phyloP scores from a whole-genome alignment of 1,140 invertebrate genomes.

The Colletes latitarsis region DNA sequence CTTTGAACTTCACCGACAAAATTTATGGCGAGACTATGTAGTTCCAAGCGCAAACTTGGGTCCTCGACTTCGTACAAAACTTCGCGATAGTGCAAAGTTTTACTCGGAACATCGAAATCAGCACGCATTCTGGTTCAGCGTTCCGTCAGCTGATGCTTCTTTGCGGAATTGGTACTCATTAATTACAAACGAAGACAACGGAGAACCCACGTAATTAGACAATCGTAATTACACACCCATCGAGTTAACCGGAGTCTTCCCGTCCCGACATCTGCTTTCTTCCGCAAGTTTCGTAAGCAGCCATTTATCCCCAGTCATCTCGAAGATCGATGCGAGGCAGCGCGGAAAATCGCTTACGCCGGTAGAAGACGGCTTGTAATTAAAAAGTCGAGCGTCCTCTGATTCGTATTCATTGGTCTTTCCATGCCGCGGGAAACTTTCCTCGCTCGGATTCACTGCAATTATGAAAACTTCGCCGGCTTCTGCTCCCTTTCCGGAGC shows the following conservation, averaged over 20 bases:
- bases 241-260: background rate
- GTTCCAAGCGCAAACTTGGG: too few species aligned
- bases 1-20: too few species aligned
- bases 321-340: slow-evolving; percentile 22
- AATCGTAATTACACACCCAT: background rate
- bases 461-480: background rate
- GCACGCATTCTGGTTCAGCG: too few species aligned
- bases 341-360: slow-evolving; percentile 43
- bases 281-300: background rate
- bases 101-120: too few species aligned
- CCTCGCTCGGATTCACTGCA: background rate
- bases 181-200: background rate
- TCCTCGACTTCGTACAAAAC: too few species aligned
- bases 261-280: background rate
- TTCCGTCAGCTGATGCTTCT: background rate
- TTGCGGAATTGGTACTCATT: background rate
- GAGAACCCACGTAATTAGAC: background rate
- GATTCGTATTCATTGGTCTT: slow-evolving; percentile 52
- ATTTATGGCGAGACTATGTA: too few species aligned
- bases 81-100: too few species aligned
- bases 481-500: background rate
- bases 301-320: slow-evolving; percentile 1
- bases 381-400: slow-evolving; percentile 33
- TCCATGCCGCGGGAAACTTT: slow-evolving; percentile 29
- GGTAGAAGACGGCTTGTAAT: slow-evolving; percentile 24